Base-by-base conservation (phyloP, 2,797 vertebrate species). In the Brotula barbata region DNA sequence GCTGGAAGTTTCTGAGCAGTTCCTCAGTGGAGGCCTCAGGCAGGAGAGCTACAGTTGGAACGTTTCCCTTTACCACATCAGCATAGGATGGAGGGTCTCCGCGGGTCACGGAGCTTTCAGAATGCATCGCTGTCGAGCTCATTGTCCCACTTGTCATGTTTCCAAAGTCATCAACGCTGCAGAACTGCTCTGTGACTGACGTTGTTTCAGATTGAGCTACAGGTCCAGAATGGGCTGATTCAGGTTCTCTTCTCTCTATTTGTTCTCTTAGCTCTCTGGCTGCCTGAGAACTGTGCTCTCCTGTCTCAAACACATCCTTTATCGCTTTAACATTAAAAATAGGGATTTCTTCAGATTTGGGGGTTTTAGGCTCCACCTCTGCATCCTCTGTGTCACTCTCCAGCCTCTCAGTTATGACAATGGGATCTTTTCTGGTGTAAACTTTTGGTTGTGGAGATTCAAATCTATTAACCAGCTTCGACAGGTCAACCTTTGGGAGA, bases 21-120 rank as follows among this genome's bases (percentile, higher is more conserved):
- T 93, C 90, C 71, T 93, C 88, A 0, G 93, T 85, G 17, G 94
- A 90, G 64, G 90, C 89, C 14, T 91, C 87, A 0, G 83, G 69
- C 22, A 93, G 86, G 45, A 93, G 85, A 13, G 82, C 88, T 2
- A 93, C 80, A 1, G 89, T 91, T 1, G 89, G 83, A 33, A 93
- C 91, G 0, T 81, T 87, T 17, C 95, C 95, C 41, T 91, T 85
- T 31, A 97, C 92, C 34, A 97, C 95, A 40, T 96, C 95, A 15
- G 95, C 95, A 6, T 97, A 97, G 25, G 94, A 95, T 0, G 95
- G 95, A 12, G 95, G 95, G 47, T 87, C 93, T 1, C 89, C 92
- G 2, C 90, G 90, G 46, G 87, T 79, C 62, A 80, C 71, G 3
- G 91, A 71, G 58, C 77, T 85, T 69, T 90, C 89, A 28, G 91